Evolutionary conservation across 2,113 vertebrate species (phyloP), one percentile per base, ranked within the genome.

Genomic region (Ptilonorhynchus violaceus): DNA sequence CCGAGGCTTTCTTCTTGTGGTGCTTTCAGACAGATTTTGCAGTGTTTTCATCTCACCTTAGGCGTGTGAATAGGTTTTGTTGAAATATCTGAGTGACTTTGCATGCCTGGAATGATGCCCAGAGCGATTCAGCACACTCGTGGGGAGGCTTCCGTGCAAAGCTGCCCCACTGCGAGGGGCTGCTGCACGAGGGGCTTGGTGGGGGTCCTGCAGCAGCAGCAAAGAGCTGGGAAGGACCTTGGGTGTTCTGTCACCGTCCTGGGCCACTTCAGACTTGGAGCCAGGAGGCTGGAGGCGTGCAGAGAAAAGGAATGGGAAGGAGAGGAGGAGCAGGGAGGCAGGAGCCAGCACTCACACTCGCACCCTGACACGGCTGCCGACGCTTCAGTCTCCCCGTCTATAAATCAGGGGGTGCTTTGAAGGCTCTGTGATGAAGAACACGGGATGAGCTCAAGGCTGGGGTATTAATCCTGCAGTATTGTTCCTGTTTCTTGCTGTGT

Each of bases 101-200:
- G 47, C 11, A 0, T 7, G 62, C 85, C 49, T 59, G 47, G 59
- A 80, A 15, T 14, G 55, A 17, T 3, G 49, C 80, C 56, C 44
- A 11, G 35, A 42, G 56, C 0, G 1, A 2, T 7, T 3, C 1
- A 33, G 70, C 59, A 24, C 39, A 6, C 11, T 53, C 0, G 2
- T 3, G 2, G 84, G 42, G 64, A 27, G 37, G 39, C 30, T 60
- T 28, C 67, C 10, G 9, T 24, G 63, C 60, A 13, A 11, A 53
- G 79, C 89, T 41, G 58, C 70, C 60, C 52, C 25, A 0, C 39
- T 14, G 39, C 0, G 0, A 41, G 47, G 22, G 28, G 2, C 73
- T 17, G 35, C 17, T 1, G 0, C 46, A 25, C 41, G 17, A 23
- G 37, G 46, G 19, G 55, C 89, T 77, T 1, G 1, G 2, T 16